Evolutionary conservation across 2,797 vertebrate species (phyloP).

Genomic region (Decapterus maruadsi): DNA sequence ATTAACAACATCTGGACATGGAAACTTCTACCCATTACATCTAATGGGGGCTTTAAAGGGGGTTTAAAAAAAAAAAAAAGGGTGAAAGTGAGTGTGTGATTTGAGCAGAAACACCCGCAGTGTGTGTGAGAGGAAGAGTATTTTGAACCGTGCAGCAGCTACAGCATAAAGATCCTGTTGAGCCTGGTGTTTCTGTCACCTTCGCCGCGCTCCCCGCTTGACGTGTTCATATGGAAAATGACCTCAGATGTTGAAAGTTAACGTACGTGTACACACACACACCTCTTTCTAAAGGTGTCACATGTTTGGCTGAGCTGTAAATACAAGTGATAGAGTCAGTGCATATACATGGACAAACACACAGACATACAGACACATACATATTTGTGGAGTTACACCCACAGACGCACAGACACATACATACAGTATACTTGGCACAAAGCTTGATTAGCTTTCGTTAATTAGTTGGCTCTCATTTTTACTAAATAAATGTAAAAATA

Average conservation of each 20-base stretch:
- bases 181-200: constrained; percentile 40
- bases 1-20: constrained; percentile 73
- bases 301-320: constrained; percentile 25
- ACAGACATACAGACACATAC: not conserved
- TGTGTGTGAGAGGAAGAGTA: constrained; percentile 12
- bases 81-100: constrained; percentile 38
- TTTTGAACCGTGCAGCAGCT: constrained; percentile 11
- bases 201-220: not conserved
- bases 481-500: constrained; percentile 24
- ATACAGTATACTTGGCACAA: constrained; percentile 56
- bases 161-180: constrained; percentile 59
- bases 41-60: constrained; percentile 33
- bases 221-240: constrained; percentile 61
- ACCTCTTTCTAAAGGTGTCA: constrained; percentile 38
- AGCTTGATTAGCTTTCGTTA: constrained; percentile 18
- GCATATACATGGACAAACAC: constrained; percentile 2
- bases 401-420: constrained; percentile 2
- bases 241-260: constrained; percentile 53
- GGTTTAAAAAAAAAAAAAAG: constrained; percentile 33
- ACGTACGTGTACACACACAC: constrained; percentile 8
- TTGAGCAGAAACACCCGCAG: constrained; percentile 52
- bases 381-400: constrained; percentile 13
- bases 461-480: not conserved
- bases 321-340: constrained; percentile 15
- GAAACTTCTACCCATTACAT: constrained; percentile 65